Evolutionary conservation across 2,888 invertebrate species (phyloP), one percentile per base, ranked within the genome.

Genomic region (Andrena hattorfiana): DNA sequence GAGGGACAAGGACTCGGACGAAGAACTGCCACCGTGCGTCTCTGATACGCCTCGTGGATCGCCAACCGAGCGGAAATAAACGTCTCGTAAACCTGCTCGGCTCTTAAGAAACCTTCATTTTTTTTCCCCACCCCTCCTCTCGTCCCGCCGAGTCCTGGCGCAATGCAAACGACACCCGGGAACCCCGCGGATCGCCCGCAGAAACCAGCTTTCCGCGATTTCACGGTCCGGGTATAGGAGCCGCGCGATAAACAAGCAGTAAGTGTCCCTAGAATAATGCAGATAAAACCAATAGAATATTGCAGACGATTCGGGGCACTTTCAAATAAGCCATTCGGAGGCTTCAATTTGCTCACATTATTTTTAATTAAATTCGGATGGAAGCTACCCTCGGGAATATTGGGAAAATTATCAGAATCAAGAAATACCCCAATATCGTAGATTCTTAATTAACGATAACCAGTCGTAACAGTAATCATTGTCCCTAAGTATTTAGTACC

Each of bases 11-110:
- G 60, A 76, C 80, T 79, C 76, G 75, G 71, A 86, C 76, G 77
- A 83, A 79, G 74, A 83, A 82, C 76, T 83, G 85, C 87, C 87
- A 85, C 84, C 77, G 87, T 79, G 81, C 67, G 76, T 82, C 85
- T 82, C 82, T 76, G 87, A 90, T 86, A 90, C 85, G 85, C 81
- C 84, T 85, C 81, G 85, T 70, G 84, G 72, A 89, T 85, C 81
- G 87, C 86, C 88, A 87, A 87, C 89, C 83, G 86, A 88, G 89
- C 89, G 89, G 88, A 90, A 89, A 90, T 90, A 89, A 89, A 90
- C 85, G 86, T 85, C 86, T 84, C 81, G 84, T 87, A 87, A 89
- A 85, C 87, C 83, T 86, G 85, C 88, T 86, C 72, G 84, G 64
- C 80, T 71, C 84, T 82, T 83, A 76, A 81, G 81, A 85, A 59